phyloP scores from a whole-genome alignment of 2,797 vertebrate genomes.

The Delichon dasypus region DNA sequence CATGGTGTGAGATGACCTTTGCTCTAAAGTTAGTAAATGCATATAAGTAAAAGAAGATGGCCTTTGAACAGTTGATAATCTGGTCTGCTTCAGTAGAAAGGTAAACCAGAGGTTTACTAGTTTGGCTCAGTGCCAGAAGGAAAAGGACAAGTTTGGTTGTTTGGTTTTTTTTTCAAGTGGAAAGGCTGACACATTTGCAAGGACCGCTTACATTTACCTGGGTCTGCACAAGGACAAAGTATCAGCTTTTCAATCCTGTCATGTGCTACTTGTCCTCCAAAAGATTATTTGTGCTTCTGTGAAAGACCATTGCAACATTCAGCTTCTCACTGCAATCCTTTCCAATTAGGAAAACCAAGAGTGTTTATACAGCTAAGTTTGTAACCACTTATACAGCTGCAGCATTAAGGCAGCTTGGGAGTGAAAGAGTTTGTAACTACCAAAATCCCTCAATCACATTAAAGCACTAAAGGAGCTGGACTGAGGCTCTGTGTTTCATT shows the following conservation, averaged over 20 bases:
- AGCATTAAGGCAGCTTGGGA: not conserved
- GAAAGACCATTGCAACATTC: not conserved
- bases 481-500: not conserved
- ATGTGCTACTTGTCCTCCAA: fast-evolving
- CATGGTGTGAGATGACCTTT: not conserved
- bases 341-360: not conserved
- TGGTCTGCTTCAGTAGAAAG: not conserved
- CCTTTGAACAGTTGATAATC: not conserved
- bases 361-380: not conserved
- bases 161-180: not conserved
- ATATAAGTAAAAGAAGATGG: not conserved
- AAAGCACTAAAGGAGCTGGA: not conserved
- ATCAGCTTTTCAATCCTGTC: not conserved
- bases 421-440: not conserved
- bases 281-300: not conserved
- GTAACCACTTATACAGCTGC: not conserved
- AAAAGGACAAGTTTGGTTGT: not conserved
- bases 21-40: not conserved
- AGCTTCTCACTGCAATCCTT: not conserved
- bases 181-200: not conserved
- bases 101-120: not conserved
- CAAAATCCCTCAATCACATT: not conserved
- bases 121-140: not conserved
- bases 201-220: not conserved
- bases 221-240: not conserved